phyloP scores from a whole-genome alignment of 2,888 invertebrate species.

The Polyommatus iphigenia region DNA sequence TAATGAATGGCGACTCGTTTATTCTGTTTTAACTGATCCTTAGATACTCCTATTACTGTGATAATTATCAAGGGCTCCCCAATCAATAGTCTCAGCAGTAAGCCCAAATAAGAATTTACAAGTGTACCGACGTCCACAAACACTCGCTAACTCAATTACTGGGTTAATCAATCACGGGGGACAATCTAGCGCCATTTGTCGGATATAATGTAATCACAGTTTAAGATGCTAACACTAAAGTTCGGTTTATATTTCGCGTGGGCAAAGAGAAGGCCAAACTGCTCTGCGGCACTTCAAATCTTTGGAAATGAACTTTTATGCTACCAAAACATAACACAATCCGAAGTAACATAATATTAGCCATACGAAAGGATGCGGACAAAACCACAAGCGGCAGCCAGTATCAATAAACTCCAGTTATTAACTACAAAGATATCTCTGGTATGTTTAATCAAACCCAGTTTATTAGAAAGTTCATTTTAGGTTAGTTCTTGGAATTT shows the following conservation, averaged over 20 bases:
- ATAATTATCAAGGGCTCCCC: neutral
- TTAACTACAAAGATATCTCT: conserved; percentile 3
- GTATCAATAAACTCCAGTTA: neutral
- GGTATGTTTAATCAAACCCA: conserved; percentile 13
- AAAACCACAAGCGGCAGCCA: neutral
- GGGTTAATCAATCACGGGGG: conserved; percentile 45
- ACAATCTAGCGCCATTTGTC: conserved; percentile 41
- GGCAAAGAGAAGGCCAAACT: neutral
- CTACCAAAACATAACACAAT: too few species aligned
- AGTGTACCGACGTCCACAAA: neutral
- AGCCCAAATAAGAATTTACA: conserved; percentile 9
- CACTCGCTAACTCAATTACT: conserved; percentile 37
- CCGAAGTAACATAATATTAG: neutral
- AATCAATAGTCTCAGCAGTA: neutral
- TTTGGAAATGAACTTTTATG: too few species aligned
- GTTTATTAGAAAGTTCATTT: conserved; percentile 21
- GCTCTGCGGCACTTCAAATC: too few species aligned
- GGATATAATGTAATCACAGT: conserved; percentile 16
- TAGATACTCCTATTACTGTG: too few species aligned
- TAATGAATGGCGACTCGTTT: too few species aligned
- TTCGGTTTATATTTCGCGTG: neutral
- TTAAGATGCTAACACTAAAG: neutral
- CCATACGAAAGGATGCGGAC: neutral
- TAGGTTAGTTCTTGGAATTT: conserved; percentile 14
- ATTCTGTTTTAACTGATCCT: too few species aligned